phyloP scores from a whole-genome alignment of 2,888 invertebrate species.

The Listrodromus nycthemerus region DNA sequence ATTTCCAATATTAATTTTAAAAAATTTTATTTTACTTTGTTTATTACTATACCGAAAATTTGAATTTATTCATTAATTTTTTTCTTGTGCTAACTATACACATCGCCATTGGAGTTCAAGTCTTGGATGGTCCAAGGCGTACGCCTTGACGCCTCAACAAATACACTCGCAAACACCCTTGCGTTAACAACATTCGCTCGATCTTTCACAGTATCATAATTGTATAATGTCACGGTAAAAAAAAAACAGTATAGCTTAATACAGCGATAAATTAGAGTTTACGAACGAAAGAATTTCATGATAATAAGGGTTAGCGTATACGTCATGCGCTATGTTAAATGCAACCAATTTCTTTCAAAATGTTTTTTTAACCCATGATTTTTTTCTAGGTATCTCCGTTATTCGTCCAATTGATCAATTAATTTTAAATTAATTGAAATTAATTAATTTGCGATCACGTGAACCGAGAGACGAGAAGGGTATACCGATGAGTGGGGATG shows the following conservation, averaged over 20 bases:
- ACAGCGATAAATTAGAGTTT: conserved; percentile 51
- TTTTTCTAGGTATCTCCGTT: neutral
- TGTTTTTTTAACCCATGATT: conserved; percentile 12
- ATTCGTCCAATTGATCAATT: too few relatives aligned
- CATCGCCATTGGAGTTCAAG: conserved; percentile 62
- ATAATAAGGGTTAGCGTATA: conserved; percentile 50
- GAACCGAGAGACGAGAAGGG: neutral
- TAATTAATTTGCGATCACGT: too few relatives aligned
- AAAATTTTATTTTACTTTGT: conserved; percentile 29
- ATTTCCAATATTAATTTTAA: conserved; percentile 59
- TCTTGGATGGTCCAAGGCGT: conserved; percentile 61
- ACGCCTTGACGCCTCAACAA: conserved; percentile 51
- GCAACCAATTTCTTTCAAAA: conserved; percentile 24
- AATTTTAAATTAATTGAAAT: neutral
- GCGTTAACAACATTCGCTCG: conserved; percentile 26
- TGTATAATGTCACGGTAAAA: conserved; percentile 36
- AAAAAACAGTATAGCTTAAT: conserved; percentile 37
- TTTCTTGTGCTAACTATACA: conserved; percentile 65
- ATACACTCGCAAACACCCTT: conserved; percentile 38
- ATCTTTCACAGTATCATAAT: conserved; percentile 35
- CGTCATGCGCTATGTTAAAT: conserved; percentile 50
- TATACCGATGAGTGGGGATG: neutral
- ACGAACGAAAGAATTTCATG: conserved; percentile 49
- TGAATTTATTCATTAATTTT: conserved; percentile 50
- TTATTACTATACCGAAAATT: conserved; percentile 63